Conservation (phyloP, 2,888 invertebrate species). For the Lithophane ornitopus region DNA sequence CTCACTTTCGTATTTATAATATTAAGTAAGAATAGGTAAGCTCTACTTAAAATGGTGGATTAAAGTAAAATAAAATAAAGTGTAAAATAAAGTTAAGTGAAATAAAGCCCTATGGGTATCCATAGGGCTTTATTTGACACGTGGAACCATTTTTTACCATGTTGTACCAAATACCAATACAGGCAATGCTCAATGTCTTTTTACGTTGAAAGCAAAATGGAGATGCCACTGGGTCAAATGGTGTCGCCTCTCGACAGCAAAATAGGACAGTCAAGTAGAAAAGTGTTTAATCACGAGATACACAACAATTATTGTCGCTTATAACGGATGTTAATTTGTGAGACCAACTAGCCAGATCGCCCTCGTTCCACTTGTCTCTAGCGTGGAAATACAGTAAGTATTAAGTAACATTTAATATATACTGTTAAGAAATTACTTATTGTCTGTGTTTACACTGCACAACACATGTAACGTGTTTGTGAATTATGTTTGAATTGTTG, state of each 20-base stretch:
- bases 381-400: slow-evolving; percentile 67
- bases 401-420: slow-evolving; percentile 67
- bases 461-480: slow-evolving; percentile 34
- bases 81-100: too few relatives aligned
- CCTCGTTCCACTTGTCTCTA: slow-evolving; percentile 70
- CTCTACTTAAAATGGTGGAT: background rate
- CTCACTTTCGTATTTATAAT: too few relatives aligned
- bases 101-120: too few relatives aligned
- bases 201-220: background rate
- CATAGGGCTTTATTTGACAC: too few relatives aligned
- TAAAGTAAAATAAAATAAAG: too few relatives aligned
- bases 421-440: slow-evolving; percentile 60
- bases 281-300: slow-evolving; percentile 45
- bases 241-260: slow-evolving; percentile 18
- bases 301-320: slow-evolving; percentile 63
- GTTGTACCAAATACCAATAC: background rate
- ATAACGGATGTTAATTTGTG: slow-evolving; percentile 68
- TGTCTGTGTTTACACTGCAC: slow-evolving; percentile 47
- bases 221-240: slow-evolving; percentile 18
- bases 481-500: slow-evolving; percentile 37
- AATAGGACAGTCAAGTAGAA: slow-evolving; percentile 51
- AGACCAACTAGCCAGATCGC: slow-evolving; percentile 70
- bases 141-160: background rate
- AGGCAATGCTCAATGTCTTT: background rate
- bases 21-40: background rate